Evolutionary conservation across 1,140 invertebrate species (phyloP).

Genomic region (Zaprionus ornatus): DNA sequence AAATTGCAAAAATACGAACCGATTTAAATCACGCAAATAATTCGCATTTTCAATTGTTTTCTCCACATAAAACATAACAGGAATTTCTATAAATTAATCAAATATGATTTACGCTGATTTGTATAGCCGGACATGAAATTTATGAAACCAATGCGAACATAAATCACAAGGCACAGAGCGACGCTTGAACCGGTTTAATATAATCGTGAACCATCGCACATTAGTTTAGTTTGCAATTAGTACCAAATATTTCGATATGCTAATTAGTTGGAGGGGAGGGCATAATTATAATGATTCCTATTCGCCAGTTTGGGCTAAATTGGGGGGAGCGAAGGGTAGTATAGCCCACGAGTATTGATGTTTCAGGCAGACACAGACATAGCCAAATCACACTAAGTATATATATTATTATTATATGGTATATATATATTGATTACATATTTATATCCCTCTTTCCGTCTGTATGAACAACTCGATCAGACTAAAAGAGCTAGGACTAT

Average conservation of each 20-base stretch:
- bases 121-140: conserved; percentile 20
- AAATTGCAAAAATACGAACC: background rate
- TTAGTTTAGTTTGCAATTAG: conserved; percentile 52
- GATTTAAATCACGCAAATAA: background rate
- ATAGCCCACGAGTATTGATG: too few relatives aligned
- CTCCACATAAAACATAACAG: background rate
- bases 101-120: conserved; percentile 50
- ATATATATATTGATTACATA: too few relatives aligned
- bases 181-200: background rate
- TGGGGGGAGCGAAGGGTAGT: too few relatives aligned
- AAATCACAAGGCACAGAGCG: conserved; percentile 27
- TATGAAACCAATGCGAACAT: conserved; percentile 11
- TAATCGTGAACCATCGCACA: background rate
- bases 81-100: conserved; percentile 40
- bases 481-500: too few relatives aligned
- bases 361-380: too few relatives aligned
- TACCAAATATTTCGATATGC: conserved; percentile 32
- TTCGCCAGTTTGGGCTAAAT: background rate
- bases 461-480: too few relatives aligned
- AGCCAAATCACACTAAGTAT: too few relatives aligned
- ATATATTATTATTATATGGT: too few relatives aligned
- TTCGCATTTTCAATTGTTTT: conserved; percentile 5
- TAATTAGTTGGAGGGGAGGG: conserved; percentile 52
- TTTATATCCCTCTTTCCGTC: too few relatives aligned
- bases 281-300: conserved; percentile 35